phyloP scores from a whole-genome alignment of 2,888 invertebrate species.

The Gnatocerus cornutus region DNA sequence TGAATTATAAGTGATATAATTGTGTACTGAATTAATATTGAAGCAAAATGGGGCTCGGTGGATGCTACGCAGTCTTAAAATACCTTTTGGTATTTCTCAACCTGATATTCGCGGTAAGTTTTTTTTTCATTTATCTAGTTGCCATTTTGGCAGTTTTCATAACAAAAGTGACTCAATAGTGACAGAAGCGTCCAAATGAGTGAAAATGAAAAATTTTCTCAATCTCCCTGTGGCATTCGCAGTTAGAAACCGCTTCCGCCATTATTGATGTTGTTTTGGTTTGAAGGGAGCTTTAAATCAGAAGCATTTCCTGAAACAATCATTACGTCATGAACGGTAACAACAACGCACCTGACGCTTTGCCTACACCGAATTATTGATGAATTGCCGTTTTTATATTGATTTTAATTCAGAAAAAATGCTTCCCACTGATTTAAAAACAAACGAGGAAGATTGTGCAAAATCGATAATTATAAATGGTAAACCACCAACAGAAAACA shows the following conservation, averaged over 20 bases:
- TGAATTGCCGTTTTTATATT: background rate
- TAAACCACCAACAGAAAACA: background rate
- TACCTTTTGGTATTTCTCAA: conserved; percentile 82
- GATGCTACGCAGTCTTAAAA: conserved; percentile 82
- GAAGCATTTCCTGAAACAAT: conserved; percentile 42
- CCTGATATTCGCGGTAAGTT: conserved; percentile 83
- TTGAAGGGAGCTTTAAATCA: conserved; percentile 22
- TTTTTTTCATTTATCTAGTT: conserved; percentile 45
- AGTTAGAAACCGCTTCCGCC: conserved; percentile 2
- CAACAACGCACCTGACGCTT: conserved; percentile 6
- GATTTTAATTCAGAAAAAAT: too few species aligned
- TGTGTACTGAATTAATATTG: conserved; percentile 13
- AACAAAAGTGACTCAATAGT: conserved; percentile 36
- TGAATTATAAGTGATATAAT: conserved; percentile 14
- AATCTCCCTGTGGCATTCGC: background rate
- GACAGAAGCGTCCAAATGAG: background rate
- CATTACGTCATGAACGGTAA: conserved; percentile 32
- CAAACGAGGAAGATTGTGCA: too few species aligned
- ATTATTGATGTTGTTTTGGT: conserved; percentile 12
- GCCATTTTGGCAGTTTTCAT: conserved; percentile 58
- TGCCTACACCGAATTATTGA: background rate
- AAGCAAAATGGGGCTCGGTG: conserved; percentile 77
- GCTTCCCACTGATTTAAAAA: too few species aligned
- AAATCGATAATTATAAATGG: too few species aligned
- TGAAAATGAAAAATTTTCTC: background rate